A percentile compares a stretch with the other conserved stretches of the same genome.
Evolutionary conservation across 2,113 vertebrate species (phyloP).

Genomic region (Bucco capensis): DNA sequence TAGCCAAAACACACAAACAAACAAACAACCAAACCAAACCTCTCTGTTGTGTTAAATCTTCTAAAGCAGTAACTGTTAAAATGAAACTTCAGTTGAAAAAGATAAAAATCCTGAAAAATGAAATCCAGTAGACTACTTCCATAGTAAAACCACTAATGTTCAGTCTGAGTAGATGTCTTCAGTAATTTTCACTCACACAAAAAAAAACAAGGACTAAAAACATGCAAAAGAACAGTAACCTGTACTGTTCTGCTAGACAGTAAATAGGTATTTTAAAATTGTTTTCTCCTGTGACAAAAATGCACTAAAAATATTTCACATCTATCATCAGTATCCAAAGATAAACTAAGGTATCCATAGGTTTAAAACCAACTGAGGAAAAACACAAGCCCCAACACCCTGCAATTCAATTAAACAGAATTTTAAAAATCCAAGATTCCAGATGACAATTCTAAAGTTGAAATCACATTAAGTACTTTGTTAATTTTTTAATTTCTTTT

Average conservation of each 20-base stretch:
- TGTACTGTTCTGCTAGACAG: background rate
- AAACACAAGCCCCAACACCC: background rate
- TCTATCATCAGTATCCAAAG: background rate
- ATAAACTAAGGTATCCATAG: background rate
- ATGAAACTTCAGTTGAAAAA: background rate
- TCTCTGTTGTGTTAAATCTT: background rate
- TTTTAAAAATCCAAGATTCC: background rate
- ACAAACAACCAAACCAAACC: too few relatives aligned
- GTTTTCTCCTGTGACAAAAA: conserved; percentile 3
- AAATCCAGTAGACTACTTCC: background rate
- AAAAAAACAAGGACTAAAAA: background rate
- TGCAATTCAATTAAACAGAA: background rate
- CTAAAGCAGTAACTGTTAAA: background rate
- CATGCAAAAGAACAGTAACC: background rate
- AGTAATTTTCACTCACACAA: background rate
- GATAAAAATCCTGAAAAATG: background rate
- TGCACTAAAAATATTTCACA: background rate
- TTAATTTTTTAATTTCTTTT: background rate
- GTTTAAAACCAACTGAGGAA: background rate
- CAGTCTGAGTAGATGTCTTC: background rate
- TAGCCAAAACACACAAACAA: background rate
- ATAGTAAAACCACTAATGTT: background rate
- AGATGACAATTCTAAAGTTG: background rate
- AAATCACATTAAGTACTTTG: background rate
- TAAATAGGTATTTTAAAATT: background rate